Conservation (phyloP, 37 sponge, comb jelly and placozoan genomes). For the Hormiphora californensis region DNA sequence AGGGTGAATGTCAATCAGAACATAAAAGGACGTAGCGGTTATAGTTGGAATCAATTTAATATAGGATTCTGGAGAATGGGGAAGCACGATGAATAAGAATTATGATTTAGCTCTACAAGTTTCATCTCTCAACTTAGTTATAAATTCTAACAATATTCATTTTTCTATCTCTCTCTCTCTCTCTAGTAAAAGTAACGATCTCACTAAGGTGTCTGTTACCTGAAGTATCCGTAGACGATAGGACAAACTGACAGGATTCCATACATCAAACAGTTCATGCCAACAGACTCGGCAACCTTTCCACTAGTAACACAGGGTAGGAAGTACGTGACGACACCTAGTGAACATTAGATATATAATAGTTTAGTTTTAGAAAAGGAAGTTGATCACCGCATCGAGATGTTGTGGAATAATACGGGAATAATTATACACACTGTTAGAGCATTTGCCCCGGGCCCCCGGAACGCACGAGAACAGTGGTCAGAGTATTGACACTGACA, state of each 20-base stretch:
- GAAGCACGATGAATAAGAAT: too few species aligned
- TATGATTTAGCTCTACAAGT: too few species aligned
- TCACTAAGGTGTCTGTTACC: not conserved
- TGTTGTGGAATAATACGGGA: not conserved
- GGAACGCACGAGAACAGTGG: too few species aligned
- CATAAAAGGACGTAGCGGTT: too few species aligned
- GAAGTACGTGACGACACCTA: slow-evolving; percentile 27
- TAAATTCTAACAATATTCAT: too few species aligned
- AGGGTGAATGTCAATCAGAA: too few species aligned
- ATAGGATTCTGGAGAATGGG: too few species aligned
- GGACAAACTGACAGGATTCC: slow-evolving; percentile 3
- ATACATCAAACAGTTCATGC: slow-evolving; percentile 31
- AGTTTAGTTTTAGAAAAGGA: not conserved
- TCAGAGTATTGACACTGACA: too few species aligned
- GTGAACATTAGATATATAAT: not conserved
- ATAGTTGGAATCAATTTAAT: too few species aligned
- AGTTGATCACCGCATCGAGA: not conserved
- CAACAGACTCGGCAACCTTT: slow-evolving; percentile 38
- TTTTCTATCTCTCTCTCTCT: too few species aligned
- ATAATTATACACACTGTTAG: not conserved
- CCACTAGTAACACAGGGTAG: slow-evolving; percentile 31
- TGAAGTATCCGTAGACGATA: slow-evolving; percentile 42
- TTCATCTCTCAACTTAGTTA: too few species aligned
- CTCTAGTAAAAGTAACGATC: too few species aligned
- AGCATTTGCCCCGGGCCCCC: not conserved